Percentiles rank a stretch among this genome's conserved stretches.
phyloP scores from a whole-genome alignment of 2,888 invertebrate genomes.

The Crepidodera aurea region DNA sequence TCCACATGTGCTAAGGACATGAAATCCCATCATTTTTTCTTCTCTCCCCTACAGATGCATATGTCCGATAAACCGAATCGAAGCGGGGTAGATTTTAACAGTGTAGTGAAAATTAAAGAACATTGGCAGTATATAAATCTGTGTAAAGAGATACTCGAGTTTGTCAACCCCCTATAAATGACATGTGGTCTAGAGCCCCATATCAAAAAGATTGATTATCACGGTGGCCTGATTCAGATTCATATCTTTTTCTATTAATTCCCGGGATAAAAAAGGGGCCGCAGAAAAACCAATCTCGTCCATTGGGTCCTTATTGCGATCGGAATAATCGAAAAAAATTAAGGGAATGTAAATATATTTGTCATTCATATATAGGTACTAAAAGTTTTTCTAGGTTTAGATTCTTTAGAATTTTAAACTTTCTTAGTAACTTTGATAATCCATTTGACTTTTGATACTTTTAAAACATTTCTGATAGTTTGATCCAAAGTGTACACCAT shows the following conservation, averaged over 20 bases:
- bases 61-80: neutral
- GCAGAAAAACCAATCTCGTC: neutral
- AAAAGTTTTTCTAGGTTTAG: too few species aligned
- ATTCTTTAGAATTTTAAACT: too few species aligned
- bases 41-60: slow-evolving; percentile 5
- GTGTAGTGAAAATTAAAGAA: slow-evolving; percentile 56
- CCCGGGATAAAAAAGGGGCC: slow-evolving; percentile 20
- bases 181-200: slow-evolving; percentile 52
- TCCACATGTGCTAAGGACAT: too few species aligned
- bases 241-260: slow-evolving; percentile 36
- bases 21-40: too few species aligned
- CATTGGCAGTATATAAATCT: slow-evolving; percentile 47
- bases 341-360: too few species aligned
- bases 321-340: too few species aligned
- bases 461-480: too few species aligned
- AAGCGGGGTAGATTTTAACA: slow-evolving; percentile 44
- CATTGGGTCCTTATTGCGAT: neutral
- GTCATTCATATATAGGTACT: too few species aligned
- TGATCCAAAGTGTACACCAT: too few species aligned
- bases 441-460: too few species aligned
- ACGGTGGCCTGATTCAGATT: slow-evolving; percentile 27
- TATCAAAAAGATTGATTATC: slow-evolving; percentile 38
- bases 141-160: slow-evolving; percentile 55
- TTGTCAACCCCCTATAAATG: slow-evolving; percentile 52
- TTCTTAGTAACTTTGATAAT: too few species aligned